Evolutionary conservation across 2,113 vertebrate species (phyloP).

Genomic region (Dolichallabes microphthalmus): DNA sequence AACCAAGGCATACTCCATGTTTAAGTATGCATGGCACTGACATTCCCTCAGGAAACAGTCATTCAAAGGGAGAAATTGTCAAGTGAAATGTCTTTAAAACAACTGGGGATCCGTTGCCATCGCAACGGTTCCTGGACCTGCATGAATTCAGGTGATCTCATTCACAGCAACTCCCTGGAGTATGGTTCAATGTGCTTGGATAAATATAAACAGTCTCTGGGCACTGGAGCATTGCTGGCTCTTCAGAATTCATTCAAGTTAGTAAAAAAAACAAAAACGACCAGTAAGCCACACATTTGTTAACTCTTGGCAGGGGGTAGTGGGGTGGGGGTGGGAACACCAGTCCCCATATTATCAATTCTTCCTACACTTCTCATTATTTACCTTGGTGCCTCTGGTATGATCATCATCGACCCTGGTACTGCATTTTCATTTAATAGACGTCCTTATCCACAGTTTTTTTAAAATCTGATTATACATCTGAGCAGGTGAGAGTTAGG

Average conservation of each 20-base stretch:
- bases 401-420: neutral
- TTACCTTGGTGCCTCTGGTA: neutral
- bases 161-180: conserved; percentile 45
- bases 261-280: neutral
- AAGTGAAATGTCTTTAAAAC: conserved; percentile 57
- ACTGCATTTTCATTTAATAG: neutral
- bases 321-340: too few species aligned
- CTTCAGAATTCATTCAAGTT: neutral
- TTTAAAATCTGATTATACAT: too few species aligned
- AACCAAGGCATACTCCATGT: neutral
- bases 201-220: conserved; percentile 31
- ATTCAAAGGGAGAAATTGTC: conserved; percentile 57
- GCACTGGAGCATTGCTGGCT: neutral
- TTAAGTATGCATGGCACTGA: conserved; percentile 34
- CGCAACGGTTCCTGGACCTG: conserved; percentile 60
- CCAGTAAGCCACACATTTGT: conserved; percentile 1
- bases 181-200: conserved; percentile 14
- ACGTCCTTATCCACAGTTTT: too few species aligned
- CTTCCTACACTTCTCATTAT: conserved; percentile 16
- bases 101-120: conserved; percentile 65
- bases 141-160: conserved; percentile 59
- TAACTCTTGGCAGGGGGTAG: neutral
- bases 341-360: neutral
- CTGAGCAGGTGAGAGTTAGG: too few species aligned
- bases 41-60: conserved; percentile 44